A percentile compares a stretch with the other conserved stretches of the same genome.
phyloP scores from a whole-genome alignment of 2,113 vertebrate species.

The Chaenocephalus aceratus region DNA sequence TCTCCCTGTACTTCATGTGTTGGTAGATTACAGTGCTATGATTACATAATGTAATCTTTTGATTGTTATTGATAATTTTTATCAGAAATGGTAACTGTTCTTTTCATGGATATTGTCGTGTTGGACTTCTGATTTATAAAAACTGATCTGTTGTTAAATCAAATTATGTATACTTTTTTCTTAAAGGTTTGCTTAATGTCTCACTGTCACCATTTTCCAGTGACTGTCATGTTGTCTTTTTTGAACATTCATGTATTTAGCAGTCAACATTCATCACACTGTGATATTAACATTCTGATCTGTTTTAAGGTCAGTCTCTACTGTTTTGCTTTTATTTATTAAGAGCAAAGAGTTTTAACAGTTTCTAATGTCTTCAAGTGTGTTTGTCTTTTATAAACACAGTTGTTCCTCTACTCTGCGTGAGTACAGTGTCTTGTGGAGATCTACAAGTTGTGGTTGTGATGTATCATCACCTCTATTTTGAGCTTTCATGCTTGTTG shows the following conservation, averaged over 20 bases:
- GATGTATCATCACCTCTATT: constrained; percentile 47
- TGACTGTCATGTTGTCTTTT: constrained; percentile 10
- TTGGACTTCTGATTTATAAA: not conserved
- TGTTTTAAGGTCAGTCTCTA: constrained; percentile 3
- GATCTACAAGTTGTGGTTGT: constrained; percentile 53
- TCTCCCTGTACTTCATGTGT: not conserved
- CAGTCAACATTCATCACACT: not conserved
- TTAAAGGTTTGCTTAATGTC: constrained; percentile 15
- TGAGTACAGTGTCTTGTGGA: constrained; percentile 49
- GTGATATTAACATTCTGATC: not conserved
- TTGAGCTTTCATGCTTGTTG: not conserved
- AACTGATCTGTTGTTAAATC: constrained; percentile 30
- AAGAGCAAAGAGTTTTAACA: not conserved
- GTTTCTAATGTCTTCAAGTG: not conserved
- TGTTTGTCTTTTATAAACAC: constrained; percentile 53
- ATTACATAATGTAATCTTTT: not conserved
- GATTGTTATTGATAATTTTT: constrained; percentile 24
- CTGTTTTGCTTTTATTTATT: not conserved
- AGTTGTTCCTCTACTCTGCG: constrained; percentile 27
- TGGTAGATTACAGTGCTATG: not conserved
- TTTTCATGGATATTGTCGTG: not conserved
- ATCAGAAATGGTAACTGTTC: not conserved
- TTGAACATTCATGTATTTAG: not conserved
- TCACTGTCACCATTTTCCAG: constrained; percentile 18
- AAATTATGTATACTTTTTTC: constrained; percentile 2